Evolutionary conservation across 2,888 invertebrate species (phyloP), one percentile per base, ranked within the genome.

Genomic region (Ormyrus labotus): DNA sequence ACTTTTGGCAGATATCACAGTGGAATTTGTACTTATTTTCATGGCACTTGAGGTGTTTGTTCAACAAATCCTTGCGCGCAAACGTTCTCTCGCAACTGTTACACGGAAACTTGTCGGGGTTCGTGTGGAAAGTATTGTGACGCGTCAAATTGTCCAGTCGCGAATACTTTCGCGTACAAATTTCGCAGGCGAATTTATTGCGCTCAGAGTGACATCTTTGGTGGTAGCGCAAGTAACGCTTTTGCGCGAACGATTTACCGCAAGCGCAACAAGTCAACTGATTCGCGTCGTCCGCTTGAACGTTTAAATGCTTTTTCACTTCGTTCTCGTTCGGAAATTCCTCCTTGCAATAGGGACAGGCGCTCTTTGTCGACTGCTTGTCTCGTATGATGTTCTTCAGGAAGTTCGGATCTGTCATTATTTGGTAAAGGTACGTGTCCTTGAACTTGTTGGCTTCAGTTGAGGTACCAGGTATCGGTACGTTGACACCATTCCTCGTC

Each of bases 81-180:
- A 90, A 90, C 1, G 88, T 88, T 34, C 87, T 86, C 63, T 88
- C 87, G 85, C 90, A 90, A 34, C 83, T 86, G 51, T 84, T 84
- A 78, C 90, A 90, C 0, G 87, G 84, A 77, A 88, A 90, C 81
- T 90, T 90, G 78, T 88, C 85, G 0, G 90, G 90, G 82, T 90
- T 90, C 63, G 88, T 88, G 81, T 90, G 90, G 68, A 88, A 87
- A 5, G 85, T 86, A 70, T 87, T 89, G 83, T 90, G 90, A 45
- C 90, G 87, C 50, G 89, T 87, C 48, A 90, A 72, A 81, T 90
- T 90, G 81, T 90, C 89, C 74, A 88, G 77, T 19, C 90, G 84
- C 51, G 90, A 90, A 81, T 90, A 90, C 55, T 87, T 87, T 70
- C 85, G 87, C 5, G 87, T 86, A 74, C 90, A 90, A 75, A 90